These are phyloP conservation scores for Acyrthosiphon pisum DNA, from an alignment of 1,140 invertebrate species.

Conservation along the genomic window DNA sequence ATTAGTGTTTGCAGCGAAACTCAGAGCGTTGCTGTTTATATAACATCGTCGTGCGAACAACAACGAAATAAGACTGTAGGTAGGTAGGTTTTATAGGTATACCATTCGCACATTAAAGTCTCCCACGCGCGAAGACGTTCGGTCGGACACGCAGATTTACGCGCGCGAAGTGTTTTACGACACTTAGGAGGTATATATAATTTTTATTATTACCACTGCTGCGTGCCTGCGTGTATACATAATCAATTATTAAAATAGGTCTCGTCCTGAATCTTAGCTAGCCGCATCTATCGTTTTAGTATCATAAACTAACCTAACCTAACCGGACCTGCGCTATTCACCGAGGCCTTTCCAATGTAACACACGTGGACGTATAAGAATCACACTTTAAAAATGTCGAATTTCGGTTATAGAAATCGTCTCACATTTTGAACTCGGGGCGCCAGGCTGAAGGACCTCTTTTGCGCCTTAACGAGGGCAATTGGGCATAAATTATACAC, in stretches of 20 bases:
- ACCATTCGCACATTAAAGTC: not conserved
- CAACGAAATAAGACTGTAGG: not conserved
- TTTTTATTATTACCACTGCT: not conserved
- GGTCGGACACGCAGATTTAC: not conserved
- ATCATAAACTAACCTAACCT: not conserved
- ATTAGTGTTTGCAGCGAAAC: not conserved
- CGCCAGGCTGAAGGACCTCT: not conserved
- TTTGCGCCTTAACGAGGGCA: not conserved
- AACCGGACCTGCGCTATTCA: not conserved
- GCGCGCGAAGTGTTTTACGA: not conserved
- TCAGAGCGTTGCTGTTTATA: not conserved
- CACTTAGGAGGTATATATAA: not conserved
- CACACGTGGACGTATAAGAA: not conserved
- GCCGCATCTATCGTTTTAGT: not conserved
- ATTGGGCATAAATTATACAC: too few relatives aligned
- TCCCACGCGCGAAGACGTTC: not conserved
- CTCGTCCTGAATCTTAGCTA: not conserved
- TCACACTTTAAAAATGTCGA: not conserved
- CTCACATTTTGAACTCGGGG: not conserved
- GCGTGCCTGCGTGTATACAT: not conserved
- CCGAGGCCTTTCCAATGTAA: not conserved
- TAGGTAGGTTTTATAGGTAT: not conserved
- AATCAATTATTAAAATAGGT: not conserved
- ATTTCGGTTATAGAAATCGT: not conserved
- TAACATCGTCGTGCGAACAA: not conserved